phyloP scores from a whole-genome alignment of 1,140 invertebrate genomes.

The Drosophila lini region DNA sequence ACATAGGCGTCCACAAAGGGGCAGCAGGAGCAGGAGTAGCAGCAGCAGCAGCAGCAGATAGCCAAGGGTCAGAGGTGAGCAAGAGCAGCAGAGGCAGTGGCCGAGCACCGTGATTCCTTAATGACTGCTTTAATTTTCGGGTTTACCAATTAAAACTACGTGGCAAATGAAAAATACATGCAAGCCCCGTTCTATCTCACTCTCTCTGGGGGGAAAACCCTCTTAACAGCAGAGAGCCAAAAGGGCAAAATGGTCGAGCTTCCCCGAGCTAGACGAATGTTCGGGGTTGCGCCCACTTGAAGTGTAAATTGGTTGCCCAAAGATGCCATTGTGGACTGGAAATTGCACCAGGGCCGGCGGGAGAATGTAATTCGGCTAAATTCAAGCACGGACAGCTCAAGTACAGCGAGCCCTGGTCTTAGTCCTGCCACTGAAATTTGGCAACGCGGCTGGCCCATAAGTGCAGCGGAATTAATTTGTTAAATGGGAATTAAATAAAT shows the following conservation, averaged over 20 bases:
- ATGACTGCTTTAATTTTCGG: conserved; percentile 82
- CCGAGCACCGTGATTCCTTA: conserved; percentile 76
- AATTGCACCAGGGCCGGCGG: conserved; percentile 22
- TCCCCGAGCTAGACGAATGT: conserved; percentile 35
- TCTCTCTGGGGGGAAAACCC: not conserved
- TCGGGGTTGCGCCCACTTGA: conserved; percentile 37
- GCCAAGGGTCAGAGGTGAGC: conserved; percentile 25
- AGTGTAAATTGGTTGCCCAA: conserved; percentile 61
- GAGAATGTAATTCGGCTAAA: conserved; percentile 38
- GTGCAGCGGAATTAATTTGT: conserved; percentile 62
- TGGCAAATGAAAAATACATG: conserved; percentile 80
- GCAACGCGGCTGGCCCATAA: conserved; percentile 53
- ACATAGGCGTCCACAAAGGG: conserved; percentile 72
- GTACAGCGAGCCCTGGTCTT: conserved; percentile 30
- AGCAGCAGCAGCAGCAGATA: not conserved
- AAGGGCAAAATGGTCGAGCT: conserved; percentile 5
- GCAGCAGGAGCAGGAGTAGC: not conserved
- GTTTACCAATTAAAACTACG: conserved; percentile 82
- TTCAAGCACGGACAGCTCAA: conserved; percentile 31
- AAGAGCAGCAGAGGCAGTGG: not conserved
- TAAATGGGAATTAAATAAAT: conserved; percentile 57
- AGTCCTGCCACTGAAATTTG: conserved; percentile 61
- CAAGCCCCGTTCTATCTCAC: conserved; percentile 14
- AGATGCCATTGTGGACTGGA: conserved; percentile 49
- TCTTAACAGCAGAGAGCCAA: conserved; percentile 1